Percentiles rank a stretch among this genome's conserved stretches.
Evolutionary conservation across 2,113 vertebrate species (phyloP).

Genomic region (Urocolius indicus): DNA sequence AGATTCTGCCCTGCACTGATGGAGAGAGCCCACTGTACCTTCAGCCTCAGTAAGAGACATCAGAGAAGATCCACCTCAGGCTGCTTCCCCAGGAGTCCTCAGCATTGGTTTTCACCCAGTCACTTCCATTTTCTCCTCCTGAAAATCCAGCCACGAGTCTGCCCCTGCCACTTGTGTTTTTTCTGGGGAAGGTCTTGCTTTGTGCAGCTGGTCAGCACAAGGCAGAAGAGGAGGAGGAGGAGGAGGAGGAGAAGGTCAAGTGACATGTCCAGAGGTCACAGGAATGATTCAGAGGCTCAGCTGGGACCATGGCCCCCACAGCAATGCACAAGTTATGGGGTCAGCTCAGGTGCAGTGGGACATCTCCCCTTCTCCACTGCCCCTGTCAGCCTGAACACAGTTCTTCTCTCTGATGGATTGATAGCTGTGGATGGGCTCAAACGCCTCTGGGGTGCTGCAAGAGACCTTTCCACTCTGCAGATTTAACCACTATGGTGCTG

Average conservation of each 20-base stretch:
- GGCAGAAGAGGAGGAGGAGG: background rate
- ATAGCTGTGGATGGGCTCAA: background rate
- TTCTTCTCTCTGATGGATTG: background rate
- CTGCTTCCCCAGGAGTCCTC: background rate
- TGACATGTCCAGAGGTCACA: background rate
- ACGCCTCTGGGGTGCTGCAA: background rate
- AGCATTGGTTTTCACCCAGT: background rate
- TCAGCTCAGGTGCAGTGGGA: background rate
- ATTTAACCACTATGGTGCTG: background rate
- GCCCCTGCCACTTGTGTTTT: background rate
- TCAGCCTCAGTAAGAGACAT: background rate
- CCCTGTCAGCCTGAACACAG: fast-evolving
- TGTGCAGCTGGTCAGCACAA: fast-evolving
- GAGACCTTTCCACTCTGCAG: background rate
- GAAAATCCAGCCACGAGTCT: background rate
- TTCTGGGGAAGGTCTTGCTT: background rate
- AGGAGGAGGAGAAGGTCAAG: background rate
- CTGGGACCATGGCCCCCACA: background rate
- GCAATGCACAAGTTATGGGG: background rate
- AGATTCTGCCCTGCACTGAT: background rate
- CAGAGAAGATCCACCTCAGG: background rate
- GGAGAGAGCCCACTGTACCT: background rate
- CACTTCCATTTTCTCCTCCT: background rate
- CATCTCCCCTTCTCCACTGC: background rate
- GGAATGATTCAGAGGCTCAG: conserved; percentile 3